Evolutionary conservation across 37 sponge, comb jelly and placozoan species (phyloP), one percentile per base, ranked within the genome.

Genomic region (Hexactinellida sp.): DNA sequence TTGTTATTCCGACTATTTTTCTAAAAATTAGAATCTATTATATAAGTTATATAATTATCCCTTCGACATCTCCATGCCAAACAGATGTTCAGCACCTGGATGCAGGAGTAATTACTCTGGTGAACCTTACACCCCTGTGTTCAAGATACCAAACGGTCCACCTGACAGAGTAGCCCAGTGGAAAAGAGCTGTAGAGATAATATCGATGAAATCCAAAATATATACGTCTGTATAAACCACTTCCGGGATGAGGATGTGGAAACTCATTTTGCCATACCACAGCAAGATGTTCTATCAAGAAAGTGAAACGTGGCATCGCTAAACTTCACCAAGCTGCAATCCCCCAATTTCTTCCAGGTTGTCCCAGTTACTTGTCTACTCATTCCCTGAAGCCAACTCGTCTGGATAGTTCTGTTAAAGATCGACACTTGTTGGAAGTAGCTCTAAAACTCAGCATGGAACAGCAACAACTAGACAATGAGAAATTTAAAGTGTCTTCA

Each of bases 211-310:
- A 63, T 63, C 13, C 3, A 63, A 23, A 63, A 63, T 7, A 63
- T 63, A 21, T 63, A 63, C 30, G 32, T 63, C 76, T 63, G 76
- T 23, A 3, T 63, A n/a, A 63, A 63, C 3, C 76, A 63, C 13
- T 63, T 63, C 76, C 76, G 76, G 3, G 76, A 63, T 32, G 76
- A 63, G 13, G 76, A 63, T 63, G 34, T 63, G 25, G 76, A 63
- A 23, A 32, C 3, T 63, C 13, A 21, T 23, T 63, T 63, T 23
- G 13, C 19, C 13, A 63, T 63, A 7, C 76, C 76, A 21, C 76
- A 63, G 13, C 76, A 7, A 63, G 76, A 63, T 23, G 76, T 63
- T 63, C 76, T 23, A 63, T 63, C 76, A 3, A 21, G 76, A 7
- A 63, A 63, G 76, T 21, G 13, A 63, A 63, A 63, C 76, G 76